These are phyloP conservation scores for Pipra filicauda DNA, from an alignment of 2,113 vertebrate species.

Conservation along the genomic window DNA sequence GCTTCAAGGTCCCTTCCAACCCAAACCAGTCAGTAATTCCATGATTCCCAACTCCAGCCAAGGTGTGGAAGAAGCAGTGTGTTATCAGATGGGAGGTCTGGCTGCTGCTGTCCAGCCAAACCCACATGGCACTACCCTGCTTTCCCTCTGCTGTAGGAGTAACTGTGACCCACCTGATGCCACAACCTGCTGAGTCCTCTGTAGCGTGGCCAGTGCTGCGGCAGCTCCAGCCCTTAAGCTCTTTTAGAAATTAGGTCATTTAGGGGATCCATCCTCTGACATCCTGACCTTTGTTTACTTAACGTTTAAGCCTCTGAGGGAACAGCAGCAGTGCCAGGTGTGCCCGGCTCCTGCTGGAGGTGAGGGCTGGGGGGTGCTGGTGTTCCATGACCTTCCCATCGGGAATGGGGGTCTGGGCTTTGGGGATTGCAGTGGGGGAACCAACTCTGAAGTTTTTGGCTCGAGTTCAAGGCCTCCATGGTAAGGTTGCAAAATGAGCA, in stretches of 20 bases:
- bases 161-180: not conserved
- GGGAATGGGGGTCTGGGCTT: not conserved
- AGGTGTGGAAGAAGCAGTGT: accelerated
- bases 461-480: not conserved
- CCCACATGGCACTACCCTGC: not conserved
- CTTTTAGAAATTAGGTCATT: constrained; percentile 70
- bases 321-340: not conserved
- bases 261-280: constrained; percentile 51
- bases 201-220: accelerated
- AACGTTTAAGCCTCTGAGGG: constrained; percentile 12
- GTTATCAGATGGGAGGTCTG: not conserved
- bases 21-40: not conserved
- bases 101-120: not conserved
- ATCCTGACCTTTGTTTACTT: constrained; percentile 60
- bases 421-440: not conserved
- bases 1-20: not conserved
- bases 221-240: constrained; percentile 35
- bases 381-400: accelerated
- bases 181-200: not conserved
- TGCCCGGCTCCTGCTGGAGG: not conserved
- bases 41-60: not conserved
- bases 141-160: not conserved
- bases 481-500: not conserved
- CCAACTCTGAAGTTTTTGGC: not conserved
- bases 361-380: not conserved